A percentile compares a stretch with the other conserved stretches of the same genome.
These are phyloP conservation scores for Thunnus albacares DNA, from an alignment of 2,797 vertebrate species.

Conservation along the genomic window DNA sequence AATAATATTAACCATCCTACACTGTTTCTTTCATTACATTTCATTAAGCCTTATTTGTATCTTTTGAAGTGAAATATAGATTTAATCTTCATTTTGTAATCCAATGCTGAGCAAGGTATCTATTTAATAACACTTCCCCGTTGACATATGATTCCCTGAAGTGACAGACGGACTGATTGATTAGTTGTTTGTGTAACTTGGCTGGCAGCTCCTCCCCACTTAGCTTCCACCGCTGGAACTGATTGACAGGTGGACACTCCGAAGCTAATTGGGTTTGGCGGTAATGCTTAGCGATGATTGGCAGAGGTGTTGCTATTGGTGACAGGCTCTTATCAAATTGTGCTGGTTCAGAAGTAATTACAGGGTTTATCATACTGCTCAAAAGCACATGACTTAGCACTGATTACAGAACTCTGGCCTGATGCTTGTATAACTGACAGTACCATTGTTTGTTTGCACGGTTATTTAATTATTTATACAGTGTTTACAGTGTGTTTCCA, in stretches of 20 bases:
- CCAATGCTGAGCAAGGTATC: too few relatives aligned
- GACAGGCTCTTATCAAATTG: constrained; percentile 45
- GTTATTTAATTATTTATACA: neutral
- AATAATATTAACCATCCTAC: neutral
- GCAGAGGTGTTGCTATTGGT: constrained; percentile 40
- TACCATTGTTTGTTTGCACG: neutral
- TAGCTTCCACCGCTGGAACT: neutral
- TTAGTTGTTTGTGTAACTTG: constrained; percentile 26
- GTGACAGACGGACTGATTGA: constrained; percentile 18
- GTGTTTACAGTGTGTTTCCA: neutral
- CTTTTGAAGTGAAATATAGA: neutral
- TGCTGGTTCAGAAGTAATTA: neutral
- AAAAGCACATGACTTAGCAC: constrained; percentile 1
- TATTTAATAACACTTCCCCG: neutral
- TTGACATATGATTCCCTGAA: neutral
- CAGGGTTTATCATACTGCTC: constrained; percentile 8
- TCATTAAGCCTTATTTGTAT: neutral
- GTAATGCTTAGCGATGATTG: constrained; percentile 56
- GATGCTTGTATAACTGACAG: neutral
- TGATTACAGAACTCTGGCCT: neutral
- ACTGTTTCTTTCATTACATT: neutral
- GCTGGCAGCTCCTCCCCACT: constrained; percentile 12
- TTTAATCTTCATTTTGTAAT: neutral
- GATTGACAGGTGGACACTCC: constrained; percentile 52
- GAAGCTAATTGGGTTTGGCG: constrained; percentile 43